These are phyloP conservation scores for Syngnathus rostellatus DNA, from an alignment of 2,797 vertebrate species.

Conservation along the genomic window DNA sequence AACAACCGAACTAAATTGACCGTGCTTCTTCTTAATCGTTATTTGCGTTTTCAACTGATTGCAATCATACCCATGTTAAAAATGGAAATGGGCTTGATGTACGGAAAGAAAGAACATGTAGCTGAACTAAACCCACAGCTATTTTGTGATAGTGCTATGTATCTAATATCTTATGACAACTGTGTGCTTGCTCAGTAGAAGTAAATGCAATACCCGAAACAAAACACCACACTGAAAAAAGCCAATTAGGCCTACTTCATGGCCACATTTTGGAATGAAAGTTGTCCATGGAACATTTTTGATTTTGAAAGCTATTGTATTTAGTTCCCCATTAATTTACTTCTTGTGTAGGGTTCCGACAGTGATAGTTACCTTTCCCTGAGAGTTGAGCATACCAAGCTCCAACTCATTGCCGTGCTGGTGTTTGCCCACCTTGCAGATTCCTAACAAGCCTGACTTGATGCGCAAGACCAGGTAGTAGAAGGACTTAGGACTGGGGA, in stretches of 20 bases:
- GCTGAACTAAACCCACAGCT: neutral
- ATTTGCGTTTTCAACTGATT: neutral
- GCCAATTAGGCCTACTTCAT: neutral
- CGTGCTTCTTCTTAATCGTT: neutral
- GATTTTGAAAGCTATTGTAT: neutral
- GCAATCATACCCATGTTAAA: neutral
- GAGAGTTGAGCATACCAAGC: slow-evolving; percentile 92
- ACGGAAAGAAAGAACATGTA: neutral
- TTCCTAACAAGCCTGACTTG: slow-evolving; percentile 82
- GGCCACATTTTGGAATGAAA: neutral
- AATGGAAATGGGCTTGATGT: neutral
- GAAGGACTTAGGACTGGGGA: slow-evolving; percentile 96
- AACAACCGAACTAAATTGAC: too few species aligned
- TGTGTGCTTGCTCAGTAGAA: neutral
- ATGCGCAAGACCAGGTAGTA: slow-evolving; percentile 90
- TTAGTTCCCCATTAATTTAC: neutral
- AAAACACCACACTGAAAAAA: neutral
- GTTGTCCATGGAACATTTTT: neutral
- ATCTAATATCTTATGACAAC: neutral
- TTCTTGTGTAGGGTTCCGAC: neutral
- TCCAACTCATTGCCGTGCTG: slow-evolving; percentile 84
- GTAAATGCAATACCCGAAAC: neutral
- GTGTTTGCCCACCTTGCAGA: slow-evolving; percentile 86
- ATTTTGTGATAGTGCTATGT: neutral
- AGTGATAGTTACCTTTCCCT: slow-evolving; percentile 67